phyloP scores from a whole-genome alignment of 2,797 vertebrate genomes.

The Muscicapa comitata region DNA sequence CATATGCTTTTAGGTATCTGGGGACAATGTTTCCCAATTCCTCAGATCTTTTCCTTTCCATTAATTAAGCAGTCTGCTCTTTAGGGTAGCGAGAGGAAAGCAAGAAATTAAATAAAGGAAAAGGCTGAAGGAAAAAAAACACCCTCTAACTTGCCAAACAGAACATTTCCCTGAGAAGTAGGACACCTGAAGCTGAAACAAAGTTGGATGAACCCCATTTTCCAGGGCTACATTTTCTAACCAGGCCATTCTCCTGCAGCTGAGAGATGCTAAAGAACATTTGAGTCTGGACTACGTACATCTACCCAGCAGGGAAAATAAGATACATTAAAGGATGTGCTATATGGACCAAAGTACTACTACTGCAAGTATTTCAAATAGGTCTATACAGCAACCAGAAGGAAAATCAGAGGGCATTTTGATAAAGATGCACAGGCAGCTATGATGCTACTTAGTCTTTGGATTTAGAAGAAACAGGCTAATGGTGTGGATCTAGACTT shows the following conservation, averaged over 20 bases:
- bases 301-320: neutral
- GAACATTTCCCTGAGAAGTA: neutral
- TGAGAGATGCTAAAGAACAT: neutral
- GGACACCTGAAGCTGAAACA: neutral
- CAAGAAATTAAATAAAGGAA: neutral
- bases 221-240: neutral
- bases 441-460: neutral
- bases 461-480: neutral
- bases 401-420: neutral
- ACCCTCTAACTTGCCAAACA: neutral
- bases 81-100: neutral
- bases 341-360: neutral
- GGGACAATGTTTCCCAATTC: neutral
- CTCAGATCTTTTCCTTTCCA: neutral
- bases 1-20: neutral
- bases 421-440: neutral
- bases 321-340: neutral
- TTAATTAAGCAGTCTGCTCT: conserved; percentile 18
- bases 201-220: neutral
- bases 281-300: neutral
- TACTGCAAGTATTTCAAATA: neutral
- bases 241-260: neutral
- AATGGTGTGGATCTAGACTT: neutral
- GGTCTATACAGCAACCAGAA: neutral
- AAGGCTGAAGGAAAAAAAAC: neutral